Evolutionary conservation across 2,888 invertebrate species (phyloP).

Genomic region (Oscheius myriophilus): DNA sequence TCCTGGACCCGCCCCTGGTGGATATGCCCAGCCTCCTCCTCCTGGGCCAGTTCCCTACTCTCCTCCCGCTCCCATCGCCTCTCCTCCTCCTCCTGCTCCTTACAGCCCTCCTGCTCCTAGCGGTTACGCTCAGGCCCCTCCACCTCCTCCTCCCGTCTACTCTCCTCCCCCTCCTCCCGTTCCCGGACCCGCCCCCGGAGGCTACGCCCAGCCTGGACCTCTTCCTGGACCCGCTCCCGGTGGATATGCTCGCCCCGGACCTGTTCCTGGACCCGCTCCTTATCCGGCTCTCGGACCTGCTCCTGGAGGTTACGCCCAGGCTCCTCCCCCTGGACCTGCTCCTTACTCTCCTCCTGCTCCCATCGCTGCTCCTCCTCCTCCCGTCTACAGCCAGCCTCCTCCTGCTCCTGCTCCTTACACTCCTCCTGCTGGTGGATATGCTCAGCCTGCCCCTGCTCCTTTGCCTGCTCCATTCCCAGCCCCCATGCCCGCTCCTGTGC

Average conservation of each 20-base stretch:
- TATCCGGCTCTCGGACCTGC: too few species aligned
- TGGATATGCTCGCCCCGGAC: too few species aligned
- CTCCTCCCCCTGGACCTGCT: too few species aligned
- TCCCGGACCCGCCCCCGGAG: too few species aligned
- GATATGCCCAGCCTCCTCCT: conserved; percentile 26
- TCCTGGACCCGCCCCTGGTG: neutral
- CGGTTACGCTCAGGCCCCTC: neutral
- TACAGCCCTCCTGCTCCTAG: conserved; percentile 1
- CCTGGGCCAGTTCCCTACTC: conserved; percentile 5
- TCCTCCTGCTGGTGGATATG: neutral
- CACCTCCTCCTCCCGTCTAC: too few species aligned
- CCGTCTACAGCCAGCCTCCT: neutral
- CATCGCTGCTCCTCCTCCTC: too few species aligned
- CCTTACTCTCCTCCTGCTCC: too few species aligned
- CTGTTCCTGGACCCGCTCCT: too few species aligned
- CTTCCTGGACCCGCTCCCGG: too few species aligned
- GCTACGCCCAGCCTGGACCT: too few species aligned
- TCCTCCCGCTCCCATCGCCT: neutral
- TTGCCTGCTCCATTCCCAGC: neutral
- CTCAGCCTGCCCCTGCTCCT: neutral
- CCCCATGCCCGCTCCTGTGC: neutral
- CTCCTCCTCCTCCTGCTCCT: conserved; percentile 3
- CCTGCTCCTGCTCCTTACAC: neutral
- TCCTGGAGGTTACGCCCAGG: neutral
- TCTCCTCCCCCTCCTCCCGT: too few species aligned